Evolutionary conservation across 2,888 invertebrate species (phyloP).

Genomic region (Amiota communis): DNA sequence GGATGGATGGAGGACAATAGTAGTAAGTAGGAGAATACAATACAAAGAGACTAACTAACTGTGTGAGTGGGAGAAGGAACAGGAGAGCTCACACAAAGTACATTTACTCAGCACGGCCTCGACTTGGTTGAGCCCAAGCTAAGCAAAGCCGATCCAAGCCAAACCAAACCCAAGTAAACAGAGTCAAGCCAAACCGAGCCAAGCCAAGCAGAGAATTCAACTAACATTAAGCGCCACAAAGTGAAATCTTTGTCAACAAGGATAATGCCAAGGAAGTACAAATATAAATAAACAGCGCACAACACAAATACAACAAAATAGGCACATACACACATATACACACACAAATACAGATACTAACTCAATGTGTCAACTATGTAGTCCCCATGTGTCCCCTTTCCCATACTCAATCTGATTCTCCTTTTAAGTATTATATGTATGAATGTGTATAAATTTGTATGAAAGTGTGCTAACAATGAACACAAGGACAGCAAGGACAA

Average conservation of each 20-base stretch:
- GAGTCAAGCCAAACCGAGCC: conserved; percentile 29
- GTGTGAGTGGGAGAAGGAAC: background rate
- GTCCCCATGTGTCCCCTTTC: too few relatives aligned
- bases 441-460: conserved; percentile 17
- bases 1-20: background rate
- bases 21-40: background rate
- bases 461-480: conserved; percentile 45
- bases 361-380: conserved; percentile 17
- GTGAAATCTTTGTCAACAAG: conserved; percentile 69
- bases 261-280: conserved; percentile 69
- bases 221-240: conserved; percentile 69
- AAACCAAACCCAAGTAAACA: background rate
- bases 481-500: conserved; percentile 52
- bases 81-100: conserved; percentile 15
- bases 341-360: too few relatives aligned
- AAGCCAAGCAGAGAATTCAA: conserved; percentile 59
- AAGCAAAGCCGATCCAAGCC: background rate
- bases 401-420: too few relatives aligned
- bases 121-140: too few relatives aligned
- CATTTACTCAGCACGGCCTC: too few relatives aligned
- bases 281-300: conserved; percentile 64
- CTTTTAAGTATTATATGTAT: too few relatives aligned
- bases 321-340: background rate
- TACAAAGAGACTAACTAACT: background rate
- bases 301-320: conserved; percentile 40